A percentile compares a stretch with the other conserved stretches of the same genome.
Evolutionary conservation across 1,140 invertebrate genomes (phyloP).

Genomic region (Hycleus phaleratus): DNA sequence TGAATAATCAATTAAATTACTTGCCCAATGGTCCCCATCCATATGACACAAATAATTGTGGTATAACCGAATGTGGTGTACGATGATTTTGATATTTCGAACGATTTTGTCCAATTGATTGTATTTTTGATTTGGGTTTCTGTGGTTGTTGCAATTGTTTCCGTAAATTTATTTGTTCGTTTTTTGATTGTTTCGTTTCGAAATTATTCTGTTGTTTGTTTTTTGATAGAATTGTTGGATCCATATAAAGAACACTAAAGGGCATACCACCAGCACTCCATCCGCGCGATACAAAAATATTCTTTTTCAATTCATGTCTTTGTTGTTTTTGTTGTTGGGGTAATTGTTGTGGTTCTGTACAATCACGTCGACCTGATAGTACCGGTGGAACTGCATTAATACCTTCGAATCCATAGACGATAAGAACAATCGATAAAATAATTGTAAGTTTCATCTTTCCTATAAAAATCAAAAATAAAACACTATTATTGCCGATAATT

Average conservation of each 20-base stretch:
- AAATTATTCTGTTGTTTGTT: not conserved
- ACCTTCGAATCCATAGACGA: no score
- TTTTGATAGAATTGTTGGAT: constrained; percentile 21
- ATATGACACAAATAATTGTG: constrained; percentile 44
- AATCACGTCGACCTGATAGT: no score
- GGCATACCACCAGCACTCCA: constrained; percentile 46
- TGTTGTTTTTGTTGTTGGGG: no score
- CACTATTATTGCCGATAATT: no score
- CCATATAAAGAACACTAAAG: constrained; percentile 46
- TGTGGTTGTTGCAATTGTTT: not conserved
- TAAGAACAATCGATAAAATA: no score
- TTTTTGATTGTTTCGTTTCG: not conserved
- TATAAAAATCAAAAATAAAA: no score
- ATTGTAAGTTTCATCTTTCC: no score
- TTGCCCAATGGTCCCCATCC: constrained; percentile 44
- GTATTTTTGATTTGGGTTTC: not conserved
- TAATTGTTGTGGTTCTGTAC: no score
- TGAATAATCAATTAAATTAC: not conserved
- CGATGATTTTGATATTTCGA: constrained; percentile 8
- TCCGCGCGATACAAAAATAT: constrained; percentile 19
- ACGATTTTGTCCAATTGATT: constrained; percentile 2
- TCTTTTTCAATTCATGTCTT: not conserved
- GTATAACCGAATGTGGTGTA: constrained; percentile 44
- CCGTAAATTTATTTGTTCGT: not conserved
- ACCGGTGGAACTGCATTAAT: no score